Evolutionary conservation across 2,888 invertebrate genomes (phyloP), one percentile per base, ranked within the genome.

Genomic region (Campoletis raptor): DNA sequence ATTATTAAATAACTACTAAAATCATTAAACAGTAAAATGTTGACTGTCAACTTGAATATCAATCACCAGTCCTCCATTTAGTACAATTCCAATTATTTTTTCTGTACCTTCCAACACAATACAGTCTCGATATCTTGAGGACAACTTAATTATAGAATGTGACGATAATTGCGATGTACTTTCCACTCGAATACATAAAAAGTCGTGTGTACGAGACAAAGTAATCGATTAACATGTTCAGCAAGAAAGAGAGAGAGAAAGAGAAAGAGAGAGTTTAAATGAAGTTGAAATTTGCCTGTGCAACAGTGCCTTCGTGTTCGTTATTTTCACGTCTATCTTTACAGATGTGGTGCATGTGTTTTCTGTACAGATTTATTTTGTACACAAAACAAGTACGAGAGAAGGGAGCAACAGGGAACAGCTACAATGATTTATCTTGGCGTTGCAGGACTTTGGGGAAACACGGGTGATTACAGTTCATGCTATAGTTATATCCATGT

Each of bases 361-460:
- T 42, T 12, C 61, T 64, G 18, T 24, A 24, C 24, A 21, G 54
- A 77, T 73, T 40, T 37, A 78, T 73, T 52, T 78, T 12, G 80
- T 24, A 30, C 21, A 36, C 18, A 30, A 4, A 48, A 48, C 21
- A 30, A 40, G 52, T 37, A 12, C 12, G 36, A n/a, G 77, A 54
- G 57, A 45, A 52, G 70, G 9, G 54, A n/a, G n/a, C n/a, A 30
- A 3, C 30, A 30, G 24, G 15, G 15, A 70, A n/a, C 4, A 57
- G 30, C n/a, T 40, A 52, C 2, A 48, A 82, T 40, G 69, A 85
- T 85, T 74, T 83, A 85, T 83, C 76, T 64, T 64, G 52, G 3
- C 57, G 36, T 24, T 45, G 66, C 52, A 66, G 83, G 74, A 73
- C 69, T 74, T 70, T 21, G 54, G 40, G 54, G 24, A 67, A 64